Base-by-base conservation (phyloP, 2,888 invertebrate genomes). In the Dexiosoma caninum region DNA sequence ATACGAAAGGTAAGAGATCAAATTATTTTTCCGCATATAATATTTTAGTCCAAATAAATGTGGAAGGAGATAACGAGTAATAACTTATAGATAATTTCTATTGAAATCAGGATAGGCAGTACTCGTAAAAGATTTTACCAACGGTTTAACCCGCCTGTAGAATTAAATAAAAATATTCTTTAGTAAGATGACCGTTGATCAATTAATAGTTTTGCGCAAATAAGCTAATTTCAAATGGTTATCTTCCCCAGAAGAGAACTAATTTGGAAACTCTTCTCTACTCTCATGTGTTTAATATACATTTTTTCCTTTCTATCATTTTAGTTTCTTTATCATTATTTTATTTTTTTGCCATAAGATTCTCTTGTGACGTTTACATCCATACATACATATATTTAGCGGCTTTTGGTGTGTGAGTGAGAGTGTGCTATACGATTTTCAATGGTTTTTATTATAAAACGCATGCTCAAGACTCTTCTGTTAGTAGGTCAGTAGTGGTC, bases 401-500 rank as follows among this genome's bases (percentile, higher is more conserved):
- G 35, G 37, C 35, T 62, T 40, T 40, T 30, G 40, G 23, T 40
- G 21, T 70, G 37, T 57, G 32, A 32, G 62, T 55, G 21, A 64
- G 37, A 49, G 32, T 21, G 62, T 55, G 32, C 16, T 64, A 16
- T 71, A 46, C 55, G 57, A 70, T 57, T 57, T n/a, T 66, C 49
- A 66, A 42, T 70, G 53, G 62, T 69, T 55, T n/a, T n/a, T 60
- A 37, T 42, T 66, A 70, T 66, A 59, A 79, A 81, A 72, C 69
- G 72, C 78, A 57, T 81, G 80, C 67, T 78, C 62, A 62, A 72
- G 67, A 55, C 76, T 76, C 67, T 77, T 67, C 80, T 74, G 59
- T 75, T 84, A 84, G 83, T 84, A 84, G 84, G 84, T 84, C 84
- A 84, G 84, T 83, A 83, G 83, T 84, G 82, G 80, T 81, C 75